A percentile compares a stretch with the other conserved stretches of the same genome.
These are phyloP conservation scores for Thalpophila matura DNA, from an alignment of 2,888 invertebrate genomes.

Conservation along the genomic window DNA sequence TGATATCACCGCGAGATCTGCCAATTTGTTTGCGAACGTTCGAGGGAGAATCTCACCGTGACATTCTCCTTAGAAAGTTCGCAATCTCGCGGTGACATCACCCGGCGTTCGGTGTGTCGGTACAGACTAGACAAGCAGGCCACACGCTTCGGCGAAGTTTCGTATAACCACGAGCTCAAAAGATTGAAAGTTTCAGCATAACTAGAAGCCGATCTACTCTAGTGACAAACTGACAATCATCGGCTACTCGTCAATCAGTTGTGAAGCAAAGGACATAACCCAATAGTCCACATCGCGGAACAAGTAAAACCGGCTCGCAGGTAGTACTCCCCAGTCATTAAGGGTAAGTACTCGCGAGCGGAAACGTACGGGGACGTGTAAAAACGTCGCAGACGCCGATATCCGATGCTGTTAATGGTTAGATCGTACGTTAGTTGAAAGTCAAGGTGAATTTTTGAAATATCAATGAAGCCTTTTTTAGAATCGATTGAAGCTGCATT, in stretches of 20 bases:
- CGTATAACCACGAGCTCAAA: neutral
- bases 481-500: too few species aligned
- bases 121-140: too few species aligned
- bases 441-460: neutral
- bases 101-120: too few species aligned
- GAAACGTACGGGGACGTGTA: constrained; percentile 53
- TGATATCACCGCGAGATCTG: too few species aligned
- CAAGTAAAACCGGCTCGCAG: constrained; percentile 69
- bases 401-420: constrained; percentile 55
- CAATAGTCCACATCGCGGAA: constrained; percentile 74
- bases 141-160: too few species aligned
- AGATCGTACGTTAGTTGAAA: constrained; percentile 7
- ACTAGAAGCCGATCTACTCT: constrained; percentile 20
- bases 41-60: too few species aligned
- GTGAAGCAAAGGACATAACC: constrained; percentile 68
- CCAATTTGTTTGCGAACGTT: too few species aligned
- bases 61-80: too few species aligned
- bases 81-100: too few species aligned
- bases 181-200: neutral
- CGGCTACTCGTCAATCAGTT: constrained; percentile 47
- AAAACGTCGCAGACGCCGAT: constrained; percentile 36
- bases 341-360: constrained; percentile 68
- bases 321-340: constrained; percentile 67
- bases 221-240: constrained; percentile 28
- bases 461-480: too few species aligned